These are phyloP conservation scores for Drosophila eohydei DNA, from an alignment of 2,888 invertebrate genomes.

Conservation along the genomic window DNA sequence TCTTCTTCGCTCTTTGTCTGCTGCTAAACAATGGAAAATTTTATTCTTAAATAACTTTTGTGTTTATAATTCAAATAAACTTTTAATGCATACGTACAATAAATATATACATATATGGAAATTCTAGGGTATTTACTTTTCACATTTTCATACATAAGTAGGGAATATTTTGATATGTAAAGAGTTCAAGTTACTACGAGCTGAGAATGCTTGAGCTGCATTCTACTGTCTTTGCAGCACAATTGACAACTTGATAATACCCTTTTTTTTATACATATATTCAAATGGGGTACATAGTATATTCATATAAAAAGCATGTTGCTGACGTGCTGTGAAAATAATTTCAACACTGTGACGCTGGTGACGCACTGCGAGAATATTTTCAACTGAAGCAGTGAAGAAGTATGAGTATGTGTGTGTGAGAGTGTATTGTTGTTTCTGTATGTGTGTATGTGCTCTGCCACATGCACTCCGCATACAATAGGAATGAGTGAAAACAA, in stretches of 20 bases:
- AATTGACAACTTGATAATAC: slow-evolving; percentile 24
- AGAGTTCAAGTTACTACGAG: neutral
- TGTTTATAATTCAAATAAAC: neutral
- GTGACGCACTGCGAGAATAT: slow-evolving; percentile 56
- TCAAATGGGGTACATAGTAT: slow-evolving; percentile 6
- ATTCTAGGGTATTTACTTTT: neutral
- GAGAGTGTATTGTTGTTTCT: neutral
- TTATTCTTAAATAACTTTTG: slow-evolving; percentile 1
- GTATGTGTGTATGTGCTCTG: slow-evolving; percentile 20
- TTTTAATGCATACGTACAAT: neutral
- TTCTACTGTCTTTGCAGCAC: neutral
- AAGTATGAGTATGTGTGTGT: neutral
- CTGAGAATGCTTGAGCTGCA: neutral
- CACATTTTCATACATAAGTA: neutral
- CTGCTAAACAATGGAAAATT: neutral
- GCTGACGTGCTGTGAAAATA: slow-evolving; percentile 54
- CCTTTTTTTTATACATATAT: neutral
- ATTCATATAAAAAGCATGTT: slow-evolving; percentile 11
- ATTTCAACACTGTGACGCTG: slow-evolving; percentile 37
- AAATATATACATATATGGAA: neutral
- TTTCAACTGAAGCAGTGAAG: slow-evolving; percentile 11
- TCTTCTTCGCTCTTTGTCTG: neutral
- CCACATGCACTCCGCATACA: slow-evolving; percentile 45
- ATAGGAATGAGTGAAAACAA: slow-evolving; percentile 43
- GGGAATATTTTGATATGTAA: neutral